Evolutionary conservation across 1,140 invertebrate species (phyloP).

Genomic region (Dufourea novaeangliae): DNA sequence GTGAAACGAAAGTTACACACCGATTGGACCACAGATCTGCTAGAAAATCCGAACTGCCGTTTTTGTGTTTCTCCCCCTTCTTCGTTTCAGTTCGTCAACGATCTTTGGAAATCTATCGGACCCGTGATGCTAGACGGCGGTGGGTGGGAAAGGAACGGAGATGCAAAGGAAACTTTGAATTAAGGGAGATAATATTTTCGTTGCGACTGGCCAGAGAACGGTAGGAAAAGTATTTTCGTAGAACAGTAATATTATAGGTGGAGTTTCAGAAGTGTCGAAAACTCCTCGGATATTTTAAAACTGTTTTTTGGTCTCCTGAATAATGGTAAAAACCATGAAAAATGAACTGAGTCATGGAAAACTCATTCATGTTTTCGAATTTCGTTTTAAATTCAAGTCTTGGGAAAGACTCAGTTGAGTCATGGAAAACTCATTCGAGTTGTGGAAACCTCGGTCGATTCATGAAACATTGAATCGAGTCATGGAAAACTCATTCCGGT

Average conservation of each 20-base stretch:
- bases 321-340: no score
- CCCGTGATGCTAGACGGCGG: no score
- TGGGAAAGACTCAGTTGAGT: background rate
- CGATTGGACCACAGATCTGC: constrained; percentile 4
- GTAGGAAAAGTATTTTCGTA: no score
- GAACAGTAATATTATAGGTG: background rate
- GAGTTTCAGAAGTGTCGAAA: background rate
- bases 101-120: background rate
- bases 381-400: no score
- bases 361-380: no score
- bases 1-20: constrained; percentile 8
- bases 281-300: background rate
- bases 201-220: no score
- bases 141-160: background rate
- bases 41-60: background rate
- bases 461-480: no score
- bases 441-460: no score
- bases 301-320: no score
- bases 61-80: background rate
- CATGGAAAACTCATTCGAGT: background rate
- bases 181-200: no score
- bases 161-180: background rate
- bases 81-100: background rate
- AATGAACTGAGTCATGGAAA: no score
- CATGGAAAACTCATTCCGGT: no score